Evolutionary conservation across 1,140 invertebrate genomes (phyloP).

Genomic region (Batillaria attramentaria): DNA sequence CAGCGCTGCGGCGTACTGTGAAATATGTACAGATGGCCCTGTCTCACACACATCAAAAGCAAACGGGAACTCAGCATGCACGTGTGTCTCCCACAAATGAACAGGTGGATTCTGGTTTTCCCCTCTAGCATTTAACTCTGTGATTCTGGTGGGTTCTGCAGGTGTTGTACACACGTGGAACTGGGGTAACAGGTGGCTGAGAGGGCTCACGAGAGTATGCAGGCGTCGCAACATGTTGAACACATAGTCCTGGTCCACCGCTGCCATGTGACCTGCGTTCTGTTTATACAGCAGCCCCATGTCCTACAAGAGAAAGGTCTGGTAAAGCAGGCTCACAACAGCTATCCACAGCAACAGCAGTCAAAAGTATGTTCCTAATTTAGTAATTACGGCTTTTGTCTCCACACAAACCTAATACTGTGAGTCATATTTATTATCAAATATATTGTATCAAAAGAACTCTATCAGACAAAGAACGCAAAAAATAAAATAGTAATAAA

Average conservation of each 20-base stretch:
- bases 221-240: neutral
- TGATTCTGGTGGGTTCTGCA: neutral
- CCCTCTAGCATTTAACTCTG: neutral
- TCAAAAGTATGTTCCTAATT: too few species aligned
- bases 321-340: neutral
- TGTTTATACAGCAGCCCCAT: slow-evolving; percentile 26
- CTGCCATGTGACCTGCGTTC: neutral
- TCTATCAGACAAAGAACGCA: neutral
- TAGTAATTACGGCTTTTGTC: too few species aligned
- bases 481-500: neutral
- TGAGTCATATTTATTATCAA: neutral
- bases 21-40: slow-evolving; percentile 24
- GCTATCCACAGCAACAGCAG: too few species aligned
- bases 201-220: neutral
- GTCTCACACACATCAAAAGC: slow-evolving; percentile 31
- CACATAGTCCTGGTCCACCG: neutral
- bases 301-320: neutral
- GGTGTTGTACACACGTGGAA: neutral
- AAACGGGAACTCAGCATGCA: slow-evolving; percentile 33
- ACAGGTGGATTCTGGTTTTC: neutral
- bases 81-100: slow-evolving; percentile 18
- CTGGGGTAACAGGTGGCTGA: neutral
- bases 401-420: neutral
- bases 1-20: slow-evolving; percentile 33
- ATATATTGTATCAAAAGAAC: neutral